Base-by-base conservation (phyloP, 2,888 invertebrate genomes). In the Aspidiotus rigidus region DNA sequence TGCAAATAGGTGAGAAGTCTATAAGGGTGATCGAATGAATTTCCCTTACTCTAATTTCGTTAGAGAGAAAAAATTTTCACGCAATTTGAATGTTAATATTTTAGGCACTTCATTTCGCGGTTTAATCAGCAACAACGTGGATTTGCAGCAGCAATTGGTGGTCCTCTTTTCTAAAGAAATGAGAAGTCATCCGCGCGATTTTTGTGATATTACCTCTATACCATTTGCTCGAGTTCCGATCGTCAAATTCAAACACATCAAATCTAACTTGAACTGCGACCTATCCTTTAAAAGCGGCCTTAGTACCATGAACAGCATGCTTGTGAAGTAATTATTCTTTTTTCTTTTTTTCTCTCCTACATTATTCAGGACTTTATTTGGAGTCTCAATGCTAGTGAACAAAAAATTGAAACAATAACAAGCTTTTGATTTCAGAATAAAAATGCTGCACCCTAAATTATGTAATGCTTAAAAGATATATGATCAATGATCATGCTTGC, bases 231-330 rank as follows among this genome's bases (percentile, higher is more conserved):
- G 72, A 39, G 73, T 73, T 10, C 73, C 73, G 16, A 73, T 73
- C 16, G 69, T 73, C 1, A 73, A 73, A 64, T 71, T 73, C 62
- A 62, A 62, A 7, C 72, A 73, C 59, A 10, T 59, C 1, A 67
- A 60, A 39, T 70, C 73, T 2, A 62, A 57, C 13, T 40, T 72
- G 17, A 44, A 71, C 57, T 72, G 72, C 64, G 73, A 73, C 53
- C 67, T 73, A 9, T 72, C 72, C 7, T 73, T 73, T 11, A 73
- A 73, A 67, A 73, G 71, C 70, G 73, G 73, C 6, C 70, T 73
- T 13, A 73, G 73, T 61, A 72, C 72, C 7, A 70, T 72, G 61
- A 73, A 73, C 54, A 73, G 72, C 55, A 69, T 71, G 54, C 57
- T 73, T 41, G 70, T 73, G 59, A 72, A 69, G 72, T 72, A 66